Base-by-base conservation (phyloP, 2,888 invertebrate genomes). In the Meghimatium bilineatum region DNA sequence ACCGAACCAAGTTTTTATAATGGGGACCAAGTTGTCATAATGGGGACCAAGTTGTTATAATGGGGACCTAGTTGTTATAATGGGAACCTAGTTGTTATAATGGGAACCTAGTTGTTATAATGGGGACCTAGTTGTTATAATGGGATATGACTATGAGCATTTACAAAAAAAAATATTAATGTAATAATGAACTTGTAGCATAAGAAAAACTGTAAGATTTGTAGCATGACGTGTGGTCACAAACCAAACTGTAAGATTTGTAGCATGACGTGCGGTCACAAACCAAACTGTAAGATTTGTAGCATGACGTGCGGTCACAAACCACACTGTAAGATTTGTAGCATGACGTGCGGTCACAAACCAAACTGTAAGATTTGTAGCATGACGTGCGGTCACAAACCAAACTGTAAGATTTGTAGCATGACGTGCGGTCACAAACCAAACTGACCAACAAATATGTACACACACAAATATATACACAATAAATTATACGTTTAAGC, bases 381-480 rank as follows among this genome's bases (percentile, higher is more conserved):
- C n/a, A n/a, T n/a, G n/a, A n/a, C n/a, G n/a, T n/a, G n/a, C 34
- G 10, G 6, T 67, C 32, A 34, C 67, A 3, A 34, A 23, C 32
- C 32, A 80, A 69, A 52, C 80, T 80, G 80, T 71, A 71, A 80
- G 69, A 56, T 36, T 14, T 34, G 60, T 56, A 71, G 49, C 36
- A 63, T n/a, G 26, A 56, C 36, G 80, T 80, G 80, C 71, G 52
- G 36, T 80, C 72, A 72, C 56, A 80, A 69, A 80, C 80, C 56
- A 72, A 80, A 80, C 80, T 56, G 72, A 69, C 72, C 32, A 79
- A 79, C 77, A 79, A 69, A 72, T 80, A 56, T 72, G 44, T 44
- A 44, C 44, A 44, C 44, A 44, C 44, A 44, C 44, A 44, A 5
- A 69, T 32, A 32, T 44, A 56, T 49, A 52, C 52, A 80, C 60